Base-by-base conservation (phyloP, 2,797 vertebrate species). In the Aselliscus stoliczkanus region DNA sequence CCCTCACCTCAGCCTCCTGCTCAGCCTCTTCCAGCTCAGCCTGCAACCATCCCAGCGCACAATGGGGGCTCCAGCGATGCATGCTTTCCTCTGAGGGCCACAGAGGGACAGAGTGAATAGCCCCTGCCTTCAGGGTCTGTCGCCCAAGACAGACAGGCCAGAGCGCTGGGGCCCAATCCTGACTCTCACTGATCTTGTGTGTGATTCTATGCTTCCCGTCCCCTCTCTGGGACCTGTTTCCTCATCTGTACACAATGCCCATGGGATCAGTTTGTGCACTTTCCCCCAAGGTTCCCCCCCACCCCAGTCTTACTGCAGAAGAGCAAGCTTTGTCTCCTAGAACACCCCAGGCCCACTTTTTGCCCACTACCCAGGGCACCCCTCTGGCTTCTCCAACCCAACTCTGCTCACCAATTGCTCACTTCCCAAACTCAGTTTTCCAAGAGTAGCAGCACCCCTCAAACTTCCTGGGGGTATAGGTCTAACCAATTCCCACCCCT, bases 1-100 rank as follows among this genome's bases (percentile, higher is more conserved):
- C 52, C 96, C 98, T 98, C 96, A 98, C 98, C 98, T 98, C 98
- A 0, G 98, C 98, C 69, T 98, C 98, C 81, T 98, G 97, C 94
- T 98, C 98, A 0, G 98, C 98, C 77, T 98, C 98, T 47, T 97
- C 84, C 4, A 98, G 97, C 67, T 98, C 98, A 47, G 98, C 98
- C 97, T 98, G 98, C 93, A 98, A 97, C 93, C 98, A 98, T 92
- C 92, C 93, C 94, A 98, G 92, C 0, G 98, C 98, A 0, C 96
- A 98, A 94, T 98, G 98, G 0, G 96, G 98, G 83, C 94, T 98
- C 98, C 98, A 98, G 90, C 98, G 98, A 88, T 98, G 98, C 97
- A 98, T 96, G 82, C 98, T 98, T 0, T 83, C 87, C 52, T 98
- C 98, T 98, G 98, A 82, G 65, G 37, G 94, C 92, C 95, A 93